phyloP scores from a whole-genome alignment of 2,113 vertebrate species.

The Opisthocomus hoazin region DNA sequence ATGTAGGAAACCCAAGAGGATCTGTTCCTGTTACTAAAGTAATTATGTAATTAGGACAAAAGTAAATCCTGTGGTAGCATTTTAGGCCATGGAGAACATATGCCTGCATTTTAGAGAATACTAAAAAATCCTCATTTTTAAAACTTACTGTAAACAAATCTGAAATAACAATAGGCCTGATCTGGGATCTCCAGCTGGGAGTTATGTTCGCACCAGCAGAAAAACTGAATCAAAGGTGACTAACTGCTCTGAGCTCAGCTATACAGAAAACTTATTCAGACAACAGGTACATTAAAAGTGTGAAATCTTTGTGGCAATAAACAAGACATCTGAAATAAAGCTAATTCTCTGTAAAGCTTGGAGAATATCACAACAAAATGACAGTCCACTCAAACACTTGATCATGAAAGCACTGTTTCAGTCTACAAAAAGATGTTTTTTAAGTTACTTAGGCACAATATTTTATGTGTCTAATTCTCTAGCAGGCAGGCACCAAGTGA shows the following conservation, averaged over 20 bases:
- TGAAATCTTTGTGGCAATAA: background rate
- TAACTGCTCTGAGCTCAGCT: background rate
- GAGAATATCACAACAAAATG: background rate
- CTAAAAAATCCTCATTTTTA: background rate
- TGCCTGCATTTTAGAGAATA: background rate
- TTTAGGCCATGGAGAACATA: background rate
- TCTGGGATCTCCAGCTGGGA: background rate
- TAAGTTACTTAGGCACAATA: background rate
- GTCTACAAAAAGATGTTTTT: background rate
- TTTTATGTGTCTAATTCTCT: background rate
- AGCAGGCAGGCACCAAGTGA: background rate
- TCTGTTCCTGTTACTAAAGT: background rate
- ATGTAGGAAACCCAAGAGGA: background rate
- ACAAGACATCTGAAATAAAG: background rate
- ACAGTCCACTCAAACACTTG: background rate
- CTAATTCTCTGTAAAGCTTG: background rate
- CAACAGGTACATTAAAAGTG: background rate
- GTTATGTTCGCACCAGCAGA: background rate
- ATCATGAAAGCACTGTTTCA: background rate
- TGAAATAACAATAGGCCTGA: background rate
- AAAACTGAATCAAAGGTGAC: background rate
- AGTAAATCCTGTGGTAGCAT: background rate
- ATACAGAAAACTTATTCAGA: background rate
- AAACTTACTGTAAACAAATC: background rate
- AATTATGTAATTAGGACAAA: constrained; percentile 37